Conservation (phyloP, 1,140 invertebrate species). For the Streblospio benedicti region DNA sequence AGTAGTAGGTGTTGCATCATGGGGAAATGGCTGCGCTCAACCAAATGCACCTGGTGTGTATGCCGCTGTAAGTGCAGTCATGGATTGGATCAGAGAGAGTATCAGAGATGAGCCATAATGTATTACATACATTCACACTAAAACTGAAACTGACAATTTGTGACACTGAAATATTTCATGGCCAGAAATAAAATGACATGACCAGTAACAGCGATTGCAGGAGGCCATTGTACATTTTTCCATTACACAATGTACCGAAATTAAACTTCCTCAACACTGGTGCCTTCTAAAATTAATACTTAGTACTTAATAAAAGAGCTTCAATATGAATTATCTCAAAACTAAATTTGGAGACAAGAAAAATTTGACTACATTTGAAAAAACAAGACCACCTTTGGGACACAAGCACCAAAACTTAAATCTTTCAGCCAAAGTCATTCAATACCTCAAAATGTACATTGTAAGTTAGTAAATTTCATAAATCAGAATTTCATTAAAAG, state of each 20-base stretch:
- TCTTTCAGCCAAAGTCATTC: too few relatives aligned
- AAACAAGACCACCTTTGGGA: too few relatives aligned
- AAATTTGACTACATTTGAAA: too few relatives aligned
- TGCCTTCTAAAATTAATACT: too few relatives aligned
- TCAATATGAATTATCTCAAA: too few relatives aligned
- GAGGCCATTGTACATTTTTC: not conserved
- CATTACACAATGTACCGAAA: constrained; percentile 4
- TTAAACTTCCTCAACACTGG: too few relatives aligned
- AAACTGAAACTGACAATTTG: not conserved
- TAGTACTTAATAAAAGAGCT: too few relatives aligned
- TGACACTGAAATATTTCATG: not conserved
- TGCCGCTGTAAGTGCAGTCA: constrained; percentile 49
- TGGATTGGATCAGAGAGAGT: constrained; percentile 30
- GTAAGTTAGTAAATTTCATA: too few relatives aligned
- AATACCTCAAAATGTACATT: too few relatives aligned
- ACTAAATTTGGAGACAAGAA: too few relatives aligned
- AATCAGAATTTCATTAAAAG: too few relatives aligned
- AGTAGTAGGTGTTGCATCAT: constrained; percentile 61
- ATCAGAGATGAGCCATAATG: not conserved
- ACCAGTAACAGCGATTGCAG: not conserved
- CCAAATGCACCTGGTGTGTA: constrained; percentile 62
- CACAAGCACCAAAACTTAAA: too few relatives aligned
- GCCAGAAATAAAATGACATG: not conserved
- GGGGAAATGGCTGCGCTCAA: constrained; percentile 62
- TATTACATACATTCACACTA: not conserved